Conservation (phyloP, 2,797 vertebrate genomes). For the Bucorvus abyssinicus region DNA sequence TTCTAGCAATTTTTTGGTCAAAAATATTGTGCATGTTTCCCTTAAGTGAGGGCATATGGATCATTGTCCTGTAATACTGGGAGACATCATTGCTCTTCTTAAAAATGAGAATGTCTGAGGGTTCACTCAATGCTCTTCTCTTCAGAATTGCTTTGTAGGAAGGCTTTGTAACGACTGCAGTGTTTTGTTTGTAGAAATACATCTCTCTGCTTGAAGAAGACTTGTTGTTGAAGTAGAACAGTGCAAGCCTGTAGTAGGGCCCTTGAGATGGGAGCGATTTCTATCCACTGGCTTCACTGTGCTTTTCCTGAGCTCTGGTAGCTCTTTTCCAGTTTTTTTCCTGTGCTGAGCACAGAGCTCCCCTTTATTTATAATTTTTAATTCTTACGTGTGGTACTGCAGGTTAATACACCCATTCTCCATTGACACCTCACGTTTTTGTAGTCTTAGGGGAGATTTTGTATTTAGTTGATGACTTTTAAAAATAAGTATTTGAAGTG, state of each 20-base stretch:
- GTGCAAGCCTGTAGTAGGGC: background rate
- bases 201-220: background rate
- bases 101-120: background rate
- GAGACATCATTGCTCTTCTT: background rate
- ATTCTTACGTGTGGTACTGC: background rate
- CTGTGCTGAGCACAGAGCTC: background rate
- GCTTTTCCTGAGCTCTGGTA: background rate
- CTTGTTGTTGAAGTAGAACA: background rate
- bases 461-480: background rate
- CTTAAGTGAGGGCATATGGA: rapidly evolving
- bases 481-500: background rate
- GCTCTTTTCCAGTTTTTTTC: background rate
- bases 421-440: background rate
- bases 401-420: background rate
- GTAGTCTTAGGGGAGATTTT: background rate
- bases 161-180: background rate
- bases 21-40: background rate
- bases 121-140: background rate
- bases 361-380: background rate
- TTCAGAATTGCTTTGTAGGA: background rate
- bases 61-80: background rate
- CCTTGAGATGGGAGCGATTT: background rate
- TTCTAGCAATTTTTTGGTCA: background rate
- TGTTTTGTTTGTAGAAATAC: background rate
- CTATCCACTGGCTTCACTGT: background rate